phyloP scores from a whole-genome alignment of 2,113 vertebrate genomes.

The Perccottus glenii region DNA sequence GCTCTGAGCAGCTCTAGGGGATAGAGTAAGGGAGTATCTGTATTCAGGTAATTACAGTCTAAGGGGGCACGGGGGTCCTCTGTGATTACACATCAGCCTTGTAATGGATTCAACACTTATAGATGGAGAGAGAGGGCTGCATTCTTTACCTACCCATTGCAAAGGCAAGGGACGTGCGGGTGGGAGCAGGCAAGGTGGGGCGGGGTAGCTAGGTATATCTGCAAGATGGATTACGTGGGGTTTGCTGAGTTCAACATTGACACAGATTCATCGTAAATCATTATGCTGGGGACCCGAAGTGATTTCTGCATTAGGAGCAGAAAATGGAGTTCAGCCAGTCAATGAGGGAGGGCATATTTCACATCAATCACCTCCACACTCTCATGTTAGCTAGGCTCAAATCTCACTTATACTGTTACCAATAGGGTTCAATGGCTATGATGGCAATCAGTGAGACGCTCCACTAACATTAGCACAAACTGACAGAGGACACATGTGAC shows the following conservation, averaged over 20 bases:
- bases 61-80: constrained; percentile 76
- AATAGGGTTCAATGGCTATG: constrained; percentile 77
- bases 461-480: constrained; percentile 64
- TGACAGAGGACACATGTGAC: constrained; percentile 50
- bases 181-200: constrained; percentile 59
- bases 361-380: constrained; percentile 82
- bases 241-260: constrained; percentile 84
- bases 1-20: constrained; percentile 60
- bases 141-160: constrained; percentile 62
- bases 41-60: constrained; percentile 82
- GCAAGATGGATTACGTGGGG: constrained; percentile 85
- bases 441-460: constrained; percentile 76
- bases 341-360: constrained; percentile 85
- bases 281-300: constrained; percentile 83
- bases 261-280: constrained; percentile 88
- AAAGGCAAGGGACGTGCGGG: constrained; percentile 48
- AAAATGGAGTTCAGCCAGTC: constrained; percentile 87
- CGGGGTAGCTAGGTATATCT: constrained; percentile 76
- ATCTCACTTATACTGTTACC: constrained; percentile 75
- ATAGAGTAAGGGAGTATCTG: constrained; percentile 73
- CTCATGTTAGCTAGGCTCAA: constrained; percentile 76
- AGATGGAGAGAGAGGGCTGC: constrained; percentile 57
- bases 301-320: constrained; percentile 86
- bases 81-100: constrained; percentile 84
- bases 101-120: constrained; percentile 85